phyloP scores from a whole-genome alignment of 2,113 vertebrate genomes.

The Indicator indicator region DNA sequence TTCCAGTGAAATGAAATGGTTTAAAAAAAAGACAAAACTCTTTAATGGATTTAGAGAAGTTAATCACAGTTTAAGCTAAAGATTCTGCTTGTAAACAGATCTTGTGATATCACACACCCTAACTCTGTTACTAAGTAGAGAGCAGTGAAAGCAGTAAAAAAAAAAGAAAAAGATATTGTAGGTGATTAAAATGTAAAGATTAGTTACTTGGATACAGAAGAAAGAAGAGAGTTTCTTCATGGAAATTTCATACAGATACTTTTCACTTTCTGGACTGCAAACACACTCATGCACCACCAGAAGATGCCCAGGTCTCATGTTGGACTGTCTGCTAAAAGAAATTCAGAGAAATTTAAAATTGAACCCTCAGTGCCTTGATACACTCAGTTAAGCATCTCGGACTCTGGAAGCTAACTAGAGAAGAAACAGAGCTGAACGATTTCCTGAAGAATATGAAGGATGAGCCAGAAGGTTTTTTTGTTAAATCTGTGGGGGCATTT shows the following conservation, averaged over 20 bases:
- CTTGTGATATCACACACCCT: constrained; percentile 78
- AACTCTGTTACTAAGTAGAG: constrained; percentile 47
- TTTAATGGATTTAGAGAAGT: constrained; percentile 39
- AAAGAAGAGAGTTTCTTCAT: constrained; percentile 74
- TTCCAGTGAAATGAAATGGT: constrained; percentile 46
- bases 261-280: constrained; percentile 74
- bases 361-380: constrained; percentile 72
- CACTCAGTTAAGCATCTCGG: constrained; percentile 74
- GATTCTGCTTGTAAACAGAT: constrained; percentile 73
- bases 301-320: constrained; percentile 78
- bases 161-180: constrained; percentile 17
- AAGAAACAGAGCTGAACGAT: constrained; percentile 72
- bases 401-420: constrained; percentile 76
- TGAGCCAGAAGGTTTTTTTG: constrained; percentile 79
- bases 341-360: constrained; percentile 68
- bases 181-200: constrained; percentile 57
- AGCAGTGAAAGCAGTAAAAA: constrained; percentile 63
- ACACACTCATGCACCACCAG: constrained; percentile 59
- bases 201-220: constrained; percentile 77
- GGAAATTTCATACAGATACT: constrained; percentile 73
- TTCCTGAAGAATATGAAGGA: constrained; percentile 77
- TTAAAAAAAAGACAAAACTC: constrained; percentile 60
- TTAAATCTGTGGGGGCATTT: constrained; percentile 72
- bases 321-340: constrained; percentile 74
- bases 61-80: constrained; percentile 38